Percentiles rank a stretch among this genome's conserved stretches.
Evolutionary conservation across 2,888 invertebrate species (phyloP).

Genomic region (Abscondita cerata): DNA sequence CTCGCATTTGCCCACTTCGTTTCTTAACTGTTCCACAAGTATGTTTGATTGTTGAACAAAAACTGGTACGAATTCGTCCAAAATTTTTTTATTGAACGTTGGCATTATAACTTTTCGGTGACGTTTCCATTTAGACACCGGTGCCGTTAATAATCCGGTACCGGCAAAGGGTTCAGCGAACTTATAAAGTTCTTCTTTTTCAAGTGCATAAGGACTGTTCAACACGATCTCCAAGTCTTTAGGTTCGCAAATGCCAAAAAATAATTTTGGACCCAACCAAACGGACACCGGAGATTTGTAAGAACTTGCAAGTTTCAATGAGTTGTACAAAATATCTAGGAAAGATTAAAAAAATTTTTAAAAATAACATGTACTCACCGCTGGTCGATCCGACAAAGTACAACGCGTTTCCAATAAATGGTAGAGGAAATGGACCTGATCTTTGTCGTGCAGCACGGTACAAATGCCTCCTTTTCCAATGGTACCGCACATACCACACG

Average conservation of each 20-base stretch:
- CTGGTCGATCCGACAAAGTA: constrained; percentile 41
- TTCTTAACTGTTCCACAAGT: constrained; percentile 59
- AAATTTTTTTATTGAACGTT: constrained; percentile 59
- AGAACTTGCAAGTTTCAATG: background rate
- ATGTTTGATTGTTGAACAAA: constrained; percentile 67
- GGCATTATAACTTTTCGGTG: too few species aligned
- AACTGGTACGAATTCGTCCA: constrained; percentile 67
- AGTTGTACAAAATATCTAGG: constrained; percentile 3
- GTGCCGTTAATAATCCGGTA: too few species aligned
- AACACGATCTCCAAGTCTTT: constrained; percentile 36
- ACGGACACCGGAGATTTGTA: constrained; percentile 9
- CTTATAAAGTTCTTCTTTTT: too few species aligned
- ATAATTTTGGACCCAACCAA: constrained; percentile 29
- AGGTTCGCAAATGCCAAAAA: constrained; percentile 27
- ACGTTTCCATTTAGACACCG: too few species aligned
- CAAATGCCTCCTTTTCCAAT: constrained; percentile 43
- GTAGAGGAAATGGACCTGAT: constrained; percentile 43
- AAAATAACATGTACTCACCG: constrained; percentile 14
- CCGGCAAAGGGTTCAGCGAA: too few species aligned
- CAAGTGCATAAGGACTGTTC: too few species aligned
- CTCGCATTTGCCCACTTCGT: too few species aligned
- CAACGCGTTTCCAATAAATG: constrained; percentile 45
- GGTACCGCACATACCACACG: constrained; percentile 38
- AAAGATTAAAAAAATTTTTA: background rate
- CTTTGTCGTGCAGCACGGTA: constrained; percentile 39